These are phyloP conservation scores for Clarias laeviceps DNA, from an alignment of 2,797 vertebrate species.

Conservation along the genomic window DNA sequence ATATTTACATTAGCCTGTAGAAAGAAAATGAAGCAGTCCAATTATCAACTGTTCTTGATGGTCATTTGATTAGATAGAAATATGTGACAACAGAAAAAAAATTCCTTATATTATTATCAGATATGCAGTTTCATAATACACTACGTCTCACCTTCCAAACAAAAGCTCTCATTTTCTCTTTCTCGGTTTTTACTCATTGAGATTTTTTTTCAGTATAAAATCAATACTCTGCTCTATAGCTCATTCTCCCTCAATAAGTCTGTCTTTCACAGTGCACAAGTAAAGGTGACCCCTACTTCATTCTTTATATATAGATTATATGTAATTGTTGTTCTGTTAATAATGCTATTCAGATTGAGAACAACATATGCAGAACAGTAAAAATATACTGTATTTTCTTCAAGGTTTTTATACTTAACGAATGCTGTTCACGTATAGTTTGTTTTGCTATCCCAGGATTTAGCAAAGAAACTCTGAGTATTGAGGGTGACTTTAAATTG, in stretches of 20 bases:
- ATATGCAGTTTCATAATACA: neutral
- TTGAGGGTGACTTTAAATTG: conserved; percentile 69
- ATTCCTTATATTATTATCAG: neutral
- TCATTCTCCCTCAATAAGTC: neutral
- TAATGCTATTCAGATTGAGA: neutral
- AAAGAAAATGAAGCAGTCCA: neutral
- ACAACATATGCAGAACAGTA: neutral
- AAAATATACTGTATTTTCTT: neutral
- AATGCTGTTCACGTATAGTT: conserved; percentile 67
- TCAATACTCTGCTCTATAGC: neutral
- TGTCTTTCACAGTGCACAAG: conserved; percentile 12
- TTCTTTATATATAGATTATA: conserved; percentile 14
- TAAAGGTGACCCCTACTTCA: conserved; percentile 44
- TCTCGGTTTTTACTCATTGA: neutral
- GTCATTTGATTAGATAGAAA: neutral
- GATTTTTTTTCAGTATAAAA: neutral
- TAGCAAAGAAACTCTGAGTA: conserved; percentile 62
- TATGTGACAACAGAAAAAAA: neutral
- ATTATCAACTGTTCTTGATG: neutral
- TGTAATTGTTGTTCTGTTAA: conserved; percentile 21
- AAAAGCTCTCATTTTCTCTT: neutral
- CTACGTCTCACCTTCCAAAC: neutral
- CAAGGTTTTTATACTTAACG: too few relatives aligned
- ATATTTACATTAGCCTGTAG: neutral
- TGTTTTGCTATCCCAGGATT: conserved; percentile 50